phyloP scores from a whole-genome alignment of 2,113 vertebrate genomes.

The Cynopterus brachyotis region DNA sequence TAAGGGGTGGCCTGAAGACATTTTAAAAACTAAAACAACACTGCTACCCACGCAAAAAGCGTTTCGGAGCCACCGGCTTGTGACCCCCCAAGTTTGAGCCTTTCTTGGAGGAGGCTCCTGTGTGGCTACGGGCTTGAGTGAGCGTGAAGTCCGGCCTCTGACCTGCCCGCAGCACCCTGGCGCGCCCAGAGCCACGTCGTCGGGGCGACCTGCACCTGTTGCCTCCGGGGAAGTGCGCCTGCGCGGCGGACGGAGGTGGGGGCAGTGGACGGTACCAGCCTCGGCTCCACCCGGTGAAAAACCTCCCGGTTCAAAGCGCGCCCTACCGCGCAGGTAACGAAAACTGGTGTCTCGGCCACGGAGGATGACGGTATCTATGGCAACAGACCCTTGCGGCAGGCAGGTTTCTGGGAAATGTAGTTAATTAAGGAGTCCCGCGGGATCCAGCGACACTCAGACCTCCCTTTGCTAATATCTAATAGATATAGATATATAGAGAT shows the following conservation, averaged over 20 bases:
- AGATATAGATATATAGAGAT: no score
- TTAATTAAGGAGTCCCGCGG: not conserved
- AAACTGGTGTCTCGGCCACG: not conserved
- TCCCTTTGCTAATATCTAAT: not conserved
- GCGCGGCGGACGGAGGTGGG: accelerated
- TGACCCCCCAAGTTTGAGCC: no score
- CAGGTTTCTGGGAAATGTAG: not conserved
- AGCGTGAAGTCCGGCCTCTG: accelerated
- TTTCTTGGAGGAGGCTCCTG: not conserved
- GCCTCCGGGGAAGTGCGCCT: not conserved
- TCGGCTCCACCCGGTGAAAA: not conserved
- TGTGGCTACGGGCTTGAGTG: not conserved
- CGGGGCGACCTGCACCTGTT: not conserved
- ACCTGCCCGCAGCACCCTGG: accelerated
- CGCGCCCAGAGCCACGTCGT: accelerated
- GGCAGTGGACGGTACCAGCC: not conserved
- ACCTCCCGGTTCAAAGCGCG: accelerated
- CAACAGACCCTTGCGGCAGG: not conserved
- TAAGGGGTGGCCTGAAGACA: not conserved
- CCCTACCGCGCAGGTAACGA: not conserved
- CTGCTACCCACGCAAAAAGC: not conserved
- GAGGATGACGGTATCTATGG: not conserved
- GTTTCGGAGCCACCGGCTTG: not conserved
- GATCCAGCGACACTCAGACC: not conserved
- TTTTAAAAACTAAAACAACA: no score